Evolutionary conservation across 2,888 invertebrate genomes (phyloP), one percentile per base, ranked within the genome.

Genomic region (Argynnis bischoffii): DNA sequence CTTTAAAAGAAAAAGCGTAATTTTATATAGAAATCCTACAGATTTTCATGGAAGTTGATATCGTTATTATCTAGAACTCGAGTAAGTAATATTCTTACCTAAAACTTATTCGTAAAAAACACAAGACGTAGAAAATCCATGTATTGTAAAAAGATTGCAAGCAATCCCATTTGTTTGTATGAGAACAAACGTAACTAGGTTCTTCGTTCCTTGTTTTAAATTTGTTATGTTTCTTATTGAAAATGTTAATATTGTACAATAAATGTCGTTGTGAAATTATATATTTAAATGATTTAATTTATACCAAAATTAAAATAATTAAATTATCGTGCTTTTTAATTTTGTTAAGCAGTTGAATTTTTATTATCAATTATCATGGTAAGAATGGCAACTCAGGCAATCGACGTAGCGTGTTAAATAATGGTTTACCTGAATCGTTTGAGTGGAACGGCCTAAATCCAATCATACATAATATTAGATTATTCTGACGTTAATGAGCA

Each of bases 391-490:
- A 69, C 63, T 59, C 60, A 21, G 55, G 59, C 46, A 67, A 55
- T 57, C 50, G 59, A 59, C 53, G 73, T 72, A 72, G 76, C 77
- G 76, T 75, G 77, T 71, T 72, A 64, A 72, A 65, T 66, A 73
- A 69, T 72, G 72, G 74, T 74, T 75, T 74, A 71, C 74, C 74
- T 75, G 73, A 71, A 66, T 69, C 74, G 64, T 57, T 73, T 70
- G 72, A 69, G 74, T 72, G 75, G 68, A 73, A 69, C 77, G 77
- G 72, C 76, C 77, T 74, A 75, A 74, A 76, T 77, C 70, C 75
- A 75, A 72, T 74, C 71, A 76, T 76, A 76, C 75, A 77, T 77
- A 59, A 59, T 59, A 74, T 74, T 74, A 73, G 68, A 71, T 72
- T 70, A 71, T 71, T 72, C 66, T 57, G 66, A 69, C 70, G 55